These are phyloP conservation scores for Geotria australis DNA, from an alignment of 2,797 vertebrate genomes.

Conservation along the genomic window DNA sequence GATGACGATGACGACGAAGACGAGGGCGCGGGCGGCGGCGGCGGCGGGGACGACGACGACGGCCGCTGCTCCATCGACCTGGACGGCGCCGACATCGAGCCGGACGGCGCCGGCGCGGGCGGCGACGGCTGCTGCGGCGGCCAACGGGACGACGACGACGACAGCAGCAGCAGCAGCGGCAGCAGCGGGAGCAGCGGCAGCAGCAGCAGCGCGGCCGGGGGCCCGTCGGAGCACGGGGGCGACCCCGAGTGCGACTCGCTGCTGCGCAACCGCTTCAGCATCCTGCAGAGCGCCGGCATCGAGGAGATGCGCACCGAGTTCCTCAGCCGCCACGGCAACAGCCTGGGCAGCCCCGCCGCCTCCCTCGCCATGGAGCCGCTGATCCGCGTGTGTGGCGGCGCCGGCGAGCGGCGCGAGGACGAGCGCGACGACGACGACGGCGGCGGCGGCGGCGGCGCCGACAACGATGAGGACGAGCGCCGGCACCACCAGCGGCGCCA, in stretches of 20 bases:
- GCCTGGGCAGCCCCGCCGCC: slow-evolving; percentile 24
- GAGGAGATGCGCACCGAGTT: slow-evolving; percentile 13
- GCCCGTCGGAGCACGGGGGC: slow-evolving; percentile 6
- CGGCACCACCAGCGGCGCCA: no score
- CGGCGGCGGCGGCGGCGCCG: no score
- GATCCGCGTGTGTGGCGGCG: not conserved
- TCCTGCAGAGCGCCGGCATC: slow-evolving; percentile 19
- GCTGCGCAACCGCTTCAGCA: not conserved
- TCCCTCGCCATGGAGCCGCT: slow-evolving; percentile 61
- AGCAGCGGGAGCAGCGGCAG: slow-evolving; percentile 39
- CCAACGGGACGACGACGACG: slow-evolving; percentile 5
- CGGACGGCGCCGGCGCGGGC: slow-evolving; percentile 34
- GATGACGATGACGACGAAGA: slow-evolving; percentile 8
- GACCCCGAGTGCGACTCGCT: not conserved
- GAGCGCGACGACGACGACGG: no score
- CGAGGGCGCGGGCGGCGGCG: no score
- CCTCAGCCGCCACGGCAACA: slow-evolving; percentile 7
- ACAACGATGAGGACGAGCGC: no score
- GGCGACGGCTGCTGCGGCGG: slow-evolving; percentile 20
- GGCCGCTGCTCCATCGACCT: slow-evolving; percentile 12
- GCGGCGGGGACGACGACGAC: no score
- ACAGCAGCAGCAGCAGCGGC: not conserved
- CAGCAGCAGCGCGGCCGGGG: slow-evolving; percentile 19
- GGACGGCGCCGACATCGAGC: slow-evolving; percentile 10
- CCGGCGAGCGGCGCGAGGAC: no score